Conservation (phyloP, 2,113 vertebrate genomes). For the Burhinus bistriatus region DNA sequence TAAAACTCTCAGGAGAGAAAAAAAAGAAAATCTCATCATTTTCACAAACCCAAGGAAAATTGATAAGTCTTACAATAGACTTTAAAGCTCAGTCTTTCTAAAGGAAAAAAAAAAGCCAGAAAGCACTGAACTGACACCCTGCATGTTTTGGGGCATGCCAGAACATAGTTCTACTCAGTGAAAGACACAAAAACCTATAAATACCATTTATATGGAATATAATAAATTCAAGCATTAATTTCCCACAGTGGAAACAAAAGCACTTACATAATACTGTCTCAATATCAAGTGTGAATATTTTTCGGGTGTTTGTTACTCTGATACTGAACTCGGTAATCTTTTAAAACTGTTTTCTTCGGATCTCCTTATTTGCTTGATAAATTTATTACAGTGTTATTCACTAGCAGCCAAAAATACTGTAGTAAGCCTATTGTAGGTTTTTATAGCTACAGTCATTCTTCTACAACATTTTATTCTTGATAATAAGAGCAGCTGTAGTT, state of each 20-base stretch:
- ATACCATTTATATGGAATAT: neutral
- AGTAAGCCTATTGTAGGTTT: neutral
- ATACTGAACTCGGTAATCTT: neutral
- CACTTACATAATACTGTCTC: neutral
- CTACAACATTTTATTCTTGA: neutral
- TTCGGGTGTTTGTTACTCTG: neutral
- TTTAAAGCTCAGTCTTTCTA: neutral
- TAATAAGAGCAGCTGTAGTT: neutral
- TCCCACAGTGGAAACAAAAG: neutral
- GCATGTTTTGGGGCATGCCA: neutral
- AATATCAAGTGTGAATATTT: neutral
- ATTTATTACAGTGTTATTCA: neutral
- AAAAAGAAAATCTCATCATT: neutral
- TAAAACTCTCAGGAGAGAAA: neutral
- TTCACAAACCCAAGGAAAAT: neutral
- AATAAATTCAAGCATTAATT: neutral
- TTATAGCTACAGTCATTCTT: neutral
- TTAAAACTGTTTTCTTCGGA: neutral
- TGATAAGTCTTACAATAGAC: neutral
- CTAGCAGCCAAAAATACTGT: neutral
- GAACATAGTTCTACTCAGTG: neutral
- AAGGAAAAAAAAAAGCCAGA: neutral
- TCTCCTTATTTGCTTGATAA: neutral
- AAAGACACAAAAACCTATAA: neutral
- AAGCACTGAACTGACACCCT: neutral